Conservation (phyloP, 1,140 invertebrate species). For the Penaeus indicus region DNA sequence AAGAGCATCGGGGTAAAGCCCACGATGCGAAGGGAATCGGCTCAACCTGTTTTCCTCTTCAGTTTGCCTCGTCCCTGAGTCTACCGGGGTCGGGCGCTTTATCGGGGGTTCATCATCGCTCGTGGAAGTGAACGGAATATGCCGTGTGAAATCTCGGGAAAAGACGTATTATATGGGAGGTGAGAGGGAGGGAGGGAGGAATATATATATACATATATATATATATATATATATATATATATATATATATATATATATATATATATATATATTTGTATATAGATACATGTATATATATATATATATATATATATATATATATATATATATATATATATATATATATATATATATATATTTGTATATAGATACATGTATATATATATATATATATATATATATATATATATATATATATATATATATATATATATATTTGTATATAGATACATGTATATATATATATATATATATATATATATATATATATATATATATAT, state of each 20-base stretch:
- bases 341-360: no score
- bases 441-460: slow-evolving; percentile 1
- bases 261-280: slow-evolving; percentile 2
- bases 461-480: slow-evolving; percentile 7
- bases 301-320: not conserved
- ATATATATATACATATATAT: slow-evolving; percentile 18
- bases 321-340: no score
- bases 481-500: slow-evolving; percentile 11
- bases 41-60: no score
- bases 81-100: no score
- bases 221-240: not conserved
- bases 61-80: no score
- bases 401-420: not conserved
- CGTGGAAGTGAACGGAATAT: not conserved
- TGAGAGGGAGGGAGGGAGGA: not conserved
- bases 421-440: slow-evolving; percentile 27
- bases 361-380: no score
- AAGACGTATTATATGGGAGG: not conserved
- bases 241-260: slow-evolving; percentile 28
- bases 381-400: slow-evolving; percentile 23
- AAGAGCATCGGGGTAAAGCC: no score
- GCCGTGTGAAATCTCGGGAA: not conserved
- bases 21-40: no score
- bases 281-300: not conserved
- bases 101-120: no score